These are phyloP conservation scores for Circaetus gallicus DNA, from an alignment of 2,113 vertebrate genomes.

Conservation along the genomic window DNA sequence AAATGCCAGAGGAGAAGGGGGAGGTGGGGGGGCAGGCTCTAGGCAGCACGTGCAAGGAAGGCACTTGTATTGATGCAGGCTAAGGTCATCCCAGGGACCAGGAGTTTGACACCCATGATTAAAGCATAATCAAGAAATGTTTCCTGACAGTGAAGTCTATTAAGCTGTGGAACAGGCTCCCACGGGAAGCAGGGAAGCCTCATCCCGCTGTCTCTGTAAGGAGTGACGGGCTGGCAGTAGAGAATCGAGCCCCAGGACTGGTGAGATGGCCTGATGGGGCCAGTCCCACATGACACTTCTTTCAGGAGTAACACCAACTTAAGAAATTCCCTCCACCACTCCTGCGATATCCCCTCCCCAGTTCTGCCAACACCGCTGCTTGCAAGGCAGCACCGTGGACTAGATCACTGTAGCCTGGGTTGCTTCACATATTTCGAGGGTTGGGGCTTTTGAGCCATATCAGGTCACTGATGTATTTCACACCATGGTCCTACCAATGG, in stretches of 20 bases:
- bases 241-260: neutral
- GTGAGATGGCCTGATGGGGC: neutral
- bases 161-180: neutral
- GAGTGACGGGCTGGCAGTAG: neutral
- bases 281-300: neutral
- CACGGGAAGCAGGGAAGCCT: neutral
- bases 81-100: neutral
- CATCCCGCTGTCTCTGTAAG: neutral
- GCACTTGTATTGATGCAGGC: neutral
- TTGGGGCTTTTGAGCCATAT: neutral
- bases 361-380: neutral
- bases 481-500: neutral
- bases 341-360: neutral
- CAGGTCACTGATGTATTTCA: neutral
- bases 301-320: neutral
- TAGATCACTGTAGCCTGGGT: neutral
- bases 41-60: neutral
- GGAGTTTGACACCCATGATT: neutral
- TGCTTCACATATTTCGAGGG: rapidly evolving
- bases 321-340: neutral
- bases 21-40: neutral
- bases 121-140: conserved; percentile 8
- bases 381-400: neutral
- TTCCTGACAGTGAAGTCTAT: conserved; percentile 30
- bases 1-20: neutral